Evolutionary conservation across 2,888 invertebrate species (phyloP).

Genomic region (Nomada fabriciana): DNA sequence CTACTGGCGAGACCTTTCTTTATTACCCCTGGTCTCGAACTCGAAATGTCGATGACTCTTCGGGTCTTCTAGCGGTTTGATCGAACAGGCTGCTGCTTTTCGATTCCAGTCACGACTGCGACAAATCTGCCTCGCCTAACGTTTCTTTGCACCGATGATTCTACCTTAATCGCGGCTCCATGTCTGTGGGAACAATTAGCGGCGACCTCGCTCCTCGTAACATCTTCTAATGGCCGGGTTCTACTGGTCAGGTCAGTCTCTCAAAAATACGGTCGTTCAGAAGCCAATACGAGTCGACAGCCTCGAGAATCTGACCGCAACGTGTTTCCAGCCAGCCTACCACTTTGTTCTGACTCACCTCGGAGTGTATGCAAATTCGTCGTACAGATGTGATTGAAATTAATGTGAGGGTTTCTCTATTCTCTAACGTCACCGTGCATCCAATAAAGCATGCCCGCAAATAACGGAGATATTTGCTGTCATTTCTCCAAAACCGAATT

Average conservation of each 20-base stretch:
- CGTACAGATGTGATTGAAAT: constrained; percentile 11
- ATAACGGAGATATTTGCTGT: too few species aligned
- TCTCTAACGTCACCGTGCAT: too few species aligned
- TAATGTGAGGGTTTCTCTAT: background rate
- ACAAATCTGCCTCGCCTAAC: constrained; percentile 22
- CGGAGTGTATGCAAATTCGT: constrained; percentile 12
- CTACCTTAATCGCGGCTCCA: constrained; percentile 31
- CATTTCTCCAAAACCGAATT: too few species aligned
- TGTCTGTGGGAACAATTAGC: constrained; percentile 68
- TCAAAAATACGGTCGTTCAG: constrained; percentile 33
- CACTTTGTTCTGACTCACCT: constrained; percentile 19
- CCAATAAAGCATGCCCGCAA: too few species aligned
- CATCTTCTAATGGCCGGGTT: constrained; percentile 26
- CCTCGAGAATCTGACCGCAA: constrained; percentile 35
- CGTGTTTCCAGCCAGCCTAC: constrained; percentile 31
- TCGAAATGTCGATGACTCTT: constrained; percentile 65
- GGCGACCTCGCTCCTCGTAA: constrained; percentile 26
- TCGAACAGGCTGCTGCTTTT: constrained; percentile 39
- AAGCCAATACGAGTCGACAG: constrained; percentile 32
- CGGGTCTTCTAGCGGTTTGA: constrained; percentile 51
- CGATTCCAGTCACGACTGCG: constrained; percentile 55
- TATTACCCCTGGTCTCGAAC: constrained; percentile 19
- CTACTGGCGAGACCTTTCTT: constrained; percentile 33
- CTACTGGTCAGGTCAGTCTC: constrained; percentile 25
- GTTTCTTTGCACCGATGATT: constrained; percentile 35